Percentiles rank a stretch among this genome's conserved stretches.
phyloP scores from a whole-genome alignment of 2,797 vertebrate species.

The Danio jaintianensis region DNA sequence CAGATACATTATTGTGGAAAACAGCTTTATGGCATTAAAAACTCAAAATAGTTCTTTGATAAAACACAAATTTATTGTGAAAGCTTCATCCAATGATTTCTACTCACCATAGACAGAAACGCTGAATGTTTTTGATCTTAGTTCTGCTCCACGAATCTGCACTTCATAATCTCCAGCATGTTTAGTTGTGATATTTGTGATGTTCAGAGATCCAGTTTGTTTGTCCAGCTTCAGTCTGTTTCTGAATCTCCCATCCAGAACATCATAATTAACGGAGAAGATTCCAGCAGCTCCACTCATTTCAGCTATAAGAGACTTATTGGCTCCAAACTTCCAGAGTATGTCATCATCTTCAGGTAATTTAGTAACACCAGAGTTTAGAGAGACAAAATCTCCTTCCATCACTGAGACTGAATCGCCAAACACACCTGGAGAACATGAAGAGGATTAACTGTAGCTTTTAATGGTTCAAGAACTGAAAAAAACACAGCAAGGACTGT shows the following conservation, averaged over 20 bases:
- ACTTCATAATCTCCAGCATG: neutral
- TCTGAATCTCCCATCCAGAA: too few relatives aligned
- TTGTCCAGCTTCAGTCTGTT: too few relatives aligned
- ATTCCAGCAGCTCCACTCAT: neutral
- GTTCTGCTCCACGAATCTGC: neutral
- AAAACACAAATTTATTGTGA: too few relatives aligned
- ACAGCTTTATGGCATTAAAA: too few relatives aligned
- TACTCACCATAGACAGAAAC: neutral
- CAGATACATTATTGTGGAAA: too few relatives aligned
- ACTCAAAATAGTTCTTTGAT: too few relatives aligned
- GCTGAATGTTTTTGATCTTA: neutral
- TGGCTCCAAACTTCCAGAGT: neutral
- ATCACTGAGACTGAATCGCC: neutral
- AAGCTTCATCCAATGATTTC: neutral
- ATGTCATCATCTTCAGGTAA: neutral
- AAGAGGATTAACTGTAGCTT: neutral
- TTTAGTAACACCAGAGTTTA: neutral
- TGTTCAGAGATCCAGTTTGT: too few relatives aligned
- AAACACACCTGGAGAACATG: too few relatives aligned
- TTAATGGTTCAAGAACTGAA: too few relatives aligned
- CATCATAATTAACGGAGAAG: too few relatives aligned
- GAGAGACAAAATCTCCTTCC: neutral
- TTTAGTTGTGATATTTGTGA: neutral
- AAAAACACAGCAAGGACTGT: too few relatives aligned
- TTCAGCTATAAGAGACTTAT: neutral